Percentiles rank a stretch among this genome's conserved stretches.
These are phyloP conservation scores for Pseudococcus longispinus DNA, from an alignment of 2,888 invertebrate genomes.

Conservation along the genomic window DNA sequence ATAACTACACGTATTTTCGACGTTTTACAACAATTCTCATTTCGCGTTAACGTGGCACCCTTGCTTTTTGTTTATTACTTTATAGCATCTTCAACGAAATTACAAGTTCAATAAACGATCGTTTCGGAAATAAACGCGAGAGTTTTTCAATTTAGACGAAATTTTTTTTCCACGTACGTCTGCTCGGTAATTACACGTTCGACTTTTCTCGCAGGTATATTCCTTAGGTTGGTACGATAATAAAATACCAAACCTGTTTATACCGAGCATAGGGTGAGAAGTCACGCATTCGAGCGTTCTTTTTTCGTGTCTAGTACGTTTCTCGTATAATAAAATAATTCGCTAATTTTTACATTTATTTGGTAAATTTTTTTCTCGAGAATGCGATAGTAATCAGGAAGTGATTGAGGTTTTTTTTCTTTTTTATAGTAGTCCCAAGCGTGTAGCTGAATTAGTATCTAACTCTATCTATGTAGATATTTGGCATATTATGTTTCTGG, in stretches of 20 bases:
- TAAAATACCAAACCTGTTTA: slow-evolving; percentile 9
- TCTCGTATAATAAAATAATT: not conserved
- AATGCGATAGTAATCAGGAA: slow-evolving; percentile 12
- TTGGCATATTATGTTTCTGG: slow-evolving; percentile 44
- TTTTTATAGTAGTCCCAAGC: slow-evolving; percentile 21
- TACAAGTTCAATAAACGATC: slow-evolving; percentile 42
- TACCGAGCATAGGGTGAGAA: not conserved
- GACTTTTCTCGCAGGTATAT: not conserved
- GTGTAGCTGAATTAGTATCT: slow-evolving; percentile 23
- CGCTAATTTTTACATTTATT: slow-evolving; percentile 36
- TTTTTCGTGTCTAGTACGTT: not conserved
- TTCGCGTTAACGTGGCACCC: not conserved
- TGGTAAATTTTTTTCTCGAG: not conserved
- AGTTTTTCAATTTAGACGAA: slow-evolving; percentile 37
- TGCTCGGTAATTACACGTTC: slow-evolving; percentile 1
- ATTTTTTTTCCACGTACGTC: slow-evolving; percentile 9
- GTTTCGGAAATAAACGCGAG: slow-evolving; percentile 8
- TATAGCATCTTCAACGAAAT: slow-evolving; percentile 31
- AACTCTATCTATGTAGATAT: not conserved
- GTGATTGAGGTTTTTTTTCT: not conserved
- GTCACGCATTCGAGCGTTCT: not conserved
- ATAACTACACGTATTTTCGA: slow-evolving; percentile 45
- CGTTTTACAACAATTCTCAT: slow-evolving; percentile 41
- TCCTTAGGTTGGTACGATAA: not conserved
- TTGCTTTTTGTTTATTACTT: slow-evolving; percentile 34